These are phyloP conservation scores for Clunio marinus DNA, from an alignment of 2,888 invertebrate species.

Conservation along the genomic window DNA sequence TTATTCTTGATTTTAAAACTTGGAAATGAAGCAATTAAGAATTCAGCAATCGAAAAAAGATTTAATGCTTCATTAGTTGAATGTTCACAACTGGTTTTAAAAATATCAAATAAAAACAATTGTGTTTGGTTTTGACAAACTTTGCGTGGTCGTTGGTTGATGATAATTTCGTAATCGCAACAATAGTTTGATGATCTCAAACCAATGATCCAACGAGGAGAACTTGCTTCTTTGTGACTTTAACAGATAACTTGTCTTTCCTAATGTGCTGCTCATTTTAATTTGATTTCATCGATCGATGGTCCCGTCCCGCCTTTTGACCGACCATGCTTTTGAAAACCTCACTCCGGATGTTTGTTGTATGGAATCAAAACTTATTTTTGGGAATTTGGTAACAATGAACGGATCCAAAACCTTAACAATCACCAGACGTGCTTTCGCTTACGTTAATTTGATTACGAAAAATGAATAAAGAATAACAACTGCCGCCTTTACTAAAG, in stretches of 20 bases:
- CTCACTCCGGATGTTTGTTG: conserved; percentile 18
- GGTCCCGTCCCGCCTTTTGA: background rate
- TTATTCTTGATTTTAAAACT: background rate
- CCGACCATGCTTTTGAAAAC: background rate
- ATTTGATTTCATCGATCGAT: background rate
- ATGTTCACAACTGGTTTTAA: background rate
- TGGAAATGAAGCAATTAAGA: conserved; percentile 16
- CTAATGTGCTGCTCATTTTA: background rate
- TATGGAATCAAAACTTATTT: background rate
- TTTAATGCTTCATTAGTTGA: background rate
- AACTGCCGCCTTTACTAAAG: background rate
- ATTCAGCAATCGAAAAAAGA: background rate
- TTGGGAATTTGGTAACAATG: conserved; percentile 10
- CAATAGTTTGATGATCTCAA: conserved; percentile 4
- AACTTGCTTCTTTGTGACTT: background rate
- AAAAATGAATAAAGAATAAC: background rate
- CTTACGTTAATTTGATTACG: conserved; percentile 35
- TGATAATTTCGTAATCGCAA: conserved; percentile 7
- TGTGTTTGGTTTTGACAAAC: too few species aligned
- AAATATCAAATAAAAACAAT: too few species aligned
- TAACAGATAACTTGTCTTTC: background rate
- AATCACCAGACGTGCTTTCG: conserved; percentile 31
- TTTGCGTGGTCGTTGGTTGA: background rate
- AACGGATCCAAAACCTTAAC: background rate
- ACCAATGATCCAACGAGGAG: background rate